Conservation (phyloP, 2,797 vertebrate genomes). For the Potorous gilbertii region DNA sequence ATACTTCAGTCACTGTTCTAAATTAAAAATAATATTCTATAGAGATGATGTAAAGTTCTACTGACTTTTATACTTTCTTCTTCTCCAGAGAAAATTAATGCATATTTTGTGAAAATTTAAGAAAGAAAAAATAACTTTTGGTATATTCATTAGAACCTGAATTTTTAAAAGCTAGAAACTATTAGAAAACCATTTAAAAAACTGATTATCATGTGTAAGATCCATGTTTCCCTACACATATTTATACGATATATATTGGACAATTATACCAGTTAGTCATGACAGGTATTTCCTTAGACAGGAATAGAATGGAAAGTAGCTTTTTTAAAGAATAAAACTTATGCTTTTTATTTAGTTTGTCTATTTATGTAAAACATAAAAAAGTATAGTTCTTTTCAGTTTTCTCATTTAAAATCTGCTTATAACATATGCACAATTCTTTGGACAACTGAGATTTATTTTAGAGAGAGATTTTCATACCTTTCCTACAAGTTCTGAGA, state of each 20-base stretch:
- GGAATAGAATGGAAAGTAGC: not conserved
- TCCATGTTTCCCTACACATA: not conserved
- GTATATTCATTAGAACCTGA: not conserved
- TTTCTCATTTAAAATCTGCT: conserved; percentile 27
- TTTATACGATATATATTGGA: not conserved
- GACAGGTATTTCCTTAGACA: not conserved
- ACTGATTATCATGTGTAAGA: not conserved
- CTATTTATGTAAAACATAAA: not conserved
- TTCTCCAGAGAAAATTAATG: conserved; percentile 6
- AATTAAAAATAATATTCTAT: not conserved
- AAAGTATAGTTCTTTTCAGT: not conserved
- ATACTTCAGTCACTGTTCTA: not conserved
- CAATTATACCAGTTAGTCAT: not conserved
- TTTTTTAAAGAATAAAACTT: not conserved
- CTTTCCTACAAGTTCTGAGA: conserved; percentile 86
- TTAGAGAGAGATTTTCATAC: conserved; percentile 77
- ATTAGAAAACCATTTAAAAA: not conserved
- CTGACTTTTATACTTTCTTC: conserved; percentile 10
- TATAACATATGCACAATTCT: conserved; percentile 15
- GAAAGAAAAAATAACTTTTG: not conserved
- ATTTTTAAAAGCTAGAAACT: not conserved
- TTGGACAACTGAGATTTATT: conserved; percentile 1
- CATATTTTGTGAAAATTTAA: conserved; percentile 7
- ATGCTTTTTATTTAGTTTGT: not conserved
- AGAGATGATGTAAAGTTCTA: not conserved